Conservation (phyloP, 2,113 vertebrate species). For the Corythaixoides concolor region DNA sequence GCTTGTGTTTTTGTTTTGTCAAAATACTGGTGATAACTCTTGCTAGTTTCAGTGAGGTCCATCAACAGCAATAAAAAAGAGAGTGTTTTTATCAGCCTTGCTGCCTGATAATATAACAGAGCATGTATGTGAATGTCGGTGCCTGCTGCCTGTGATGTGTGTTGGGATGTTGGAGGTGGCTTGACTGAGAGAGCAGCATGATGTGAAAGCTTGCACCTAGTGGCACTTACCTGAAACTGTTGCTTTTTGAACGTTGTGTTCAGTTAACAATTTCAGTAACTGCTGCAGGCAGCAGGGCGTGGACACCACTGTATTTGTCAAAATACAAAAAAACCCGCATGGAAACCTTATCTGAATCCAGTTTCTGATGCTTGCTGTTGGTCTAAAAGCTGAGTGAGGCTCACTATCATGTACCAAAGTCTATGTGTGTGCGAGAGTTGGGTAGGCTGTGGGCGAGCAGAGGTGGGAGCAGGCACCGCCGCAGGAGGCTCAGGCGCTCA, state of each 20-base stretch:
- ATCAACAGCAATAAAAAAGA: not conserved
- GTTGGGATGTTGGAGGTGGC: not conserved
- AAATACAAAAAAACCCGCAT: not conserved
- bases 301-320: not conserved
- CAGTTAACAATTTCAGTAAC: not conserved
- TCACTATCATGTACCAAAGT: not conserved
- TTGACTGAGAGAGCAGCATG: not conserved
- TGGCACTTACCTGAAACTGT: not conserved
- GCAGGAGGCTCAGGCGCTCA: not conserved
- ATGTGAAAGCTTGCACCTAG: not conserved
- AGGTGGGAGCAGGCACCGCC: not conserved
- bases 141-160: not conserved
- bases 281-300: not conserved
- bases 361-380: not conserved
- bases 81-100: not conserved
- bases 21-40: not conserved
- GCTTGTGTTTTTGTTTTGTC: not conserved
- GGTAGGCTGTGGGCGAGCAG: not conserved
- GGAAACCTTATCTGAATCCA: not conserved
- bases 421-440: fast-evolving
- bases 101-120: not conserved
- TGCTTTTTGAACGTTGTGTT: not conserved
- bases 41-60: not conserved
- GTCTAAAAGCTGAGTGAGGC: not conserved
- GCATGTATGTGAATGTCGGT: fast-evolving